phyloP scores from a whole-genome alignment of 2,888 invertebrate species.

The Lycia hirtaria region DNA sequence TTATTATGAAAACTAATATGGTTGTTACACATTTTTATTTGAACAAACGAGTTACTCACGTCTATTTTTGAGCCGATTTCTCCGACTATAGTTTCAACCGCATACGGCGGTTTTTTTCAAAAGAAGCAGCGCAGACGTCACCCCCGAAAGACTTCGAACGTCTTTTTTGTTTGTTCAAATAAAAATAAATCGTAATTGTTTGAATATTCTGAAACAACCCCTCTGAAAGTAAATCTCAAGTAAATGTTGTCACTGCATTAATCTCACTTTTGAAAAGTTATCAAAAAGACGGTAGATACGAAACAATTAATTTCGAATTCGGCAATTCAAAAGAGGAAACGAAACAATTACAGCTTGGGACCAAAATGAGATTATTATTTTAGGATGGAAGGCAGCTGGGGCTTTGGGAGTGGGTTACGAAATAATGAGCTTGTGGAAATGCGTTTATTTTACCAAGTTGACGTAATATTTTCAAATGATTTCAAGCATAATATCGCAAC shows the following conservation, averaged over 20 bases:
- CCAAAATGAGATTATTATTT: conserved; percentile 13
- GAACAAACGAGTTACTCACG: too few species aligned
- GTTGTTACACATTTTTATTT: too few species aligned
- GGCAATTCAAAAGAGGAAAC: conserved; percentile 8
- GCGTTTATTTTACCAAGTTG: neutral
- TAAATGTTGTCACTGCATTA: neutral
- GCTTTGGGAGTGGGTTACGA: conserved; percentile 3
- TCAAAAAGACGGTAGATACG: neutral
- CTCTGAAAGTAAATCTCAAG: too few species aligned
- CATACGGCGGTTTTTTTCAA: too few species aligned
- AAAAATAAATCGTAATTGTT: too few species aligned
- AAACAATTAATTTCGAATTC: conserved; percentile 8
- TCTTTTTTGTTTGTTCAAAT: too few species aligned
- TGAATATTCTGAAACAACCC: too few species aligned
- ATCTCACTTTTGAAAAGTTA: neutral
- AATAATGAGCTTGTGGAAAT: conserved; percentile 1
- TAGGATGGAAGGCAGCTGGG: conserved; percentile 10
- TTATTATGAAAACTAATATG: too few species aligned
- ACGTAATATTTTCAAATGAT: neutral
- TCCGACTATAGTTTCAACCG: too few species aligned
- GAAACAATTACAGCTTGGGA: conserved; percentile 10
- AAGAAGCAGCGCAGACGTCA: too few species aligned
- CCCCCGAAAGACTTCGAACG: too few species aligned
- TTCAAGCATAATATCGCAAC: neutral
- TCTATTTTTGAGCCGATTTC: too few species aligned